These are phyloP conservation scores for Diorhabda elongata DNA, from an alignment of 1,140 invertebrate species.

Conservation along the genomic window DNA sequence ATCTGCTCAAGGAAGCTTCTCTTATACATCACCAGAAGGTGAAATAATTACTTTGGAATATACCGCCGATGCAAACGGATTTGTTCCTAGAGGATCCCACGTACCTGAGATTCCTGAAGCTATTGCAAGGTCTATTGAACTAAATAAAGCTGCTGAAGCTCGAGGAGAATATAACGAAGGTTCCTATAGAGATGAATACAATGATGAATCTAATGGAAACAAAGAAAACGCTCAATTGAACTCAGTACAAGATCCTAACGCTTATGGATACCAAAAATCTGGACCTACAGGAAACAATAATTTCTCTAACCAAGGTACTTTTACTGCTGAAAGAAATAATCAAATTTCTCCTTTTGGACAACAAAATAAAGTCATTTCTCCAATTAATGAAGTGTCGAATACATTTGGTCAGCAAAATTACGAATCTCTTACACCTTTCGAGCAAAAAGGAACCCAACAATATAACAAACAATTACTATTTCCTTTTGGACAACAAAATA, in stretches of 20 bases:
- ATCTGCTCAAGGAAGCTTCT: slow-evolving; percentile 50
- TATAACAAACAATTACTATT: background rate
- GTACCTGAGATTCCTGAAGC: slow-evolving; percentile 50
- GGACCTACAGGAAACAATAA: background rate
- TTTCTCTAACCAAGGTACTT: background rate
- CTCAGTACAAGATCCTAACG: background rate
- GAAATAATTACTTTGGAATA: slow-evolving; percentile 54
- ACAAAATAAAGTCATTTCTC: background rate
- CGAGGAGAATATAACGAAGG: slow-evolving; percentile 34
- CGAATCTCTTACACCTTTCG: no score
- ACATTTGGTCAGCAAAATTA: background rate
- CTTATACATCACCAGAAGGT: slow-evolving; percentile 55
- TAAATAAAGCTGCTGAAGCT: slow-evolving; percentile 43
- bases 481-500: background rate
- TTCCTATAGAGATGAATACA: background rate
- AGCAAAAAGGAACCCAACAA: background rate
- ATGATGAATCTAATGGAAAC: background rate
- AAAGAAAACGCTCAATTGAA: background rate
- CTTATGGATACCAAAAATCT: background rate
- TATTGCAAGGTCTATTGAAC: slow-evolving; percentile 51
- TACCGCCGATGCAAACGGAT: slow-evolving; percentile 57
- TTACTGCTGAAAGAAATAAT: background rate
- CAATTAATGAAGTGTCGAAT: background rate
- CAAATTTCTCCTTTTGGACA: background rate
- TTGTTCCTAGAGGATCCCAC: slow-evolving; percentile 49